Percentiles rank a stretch among this genome's conserved stretches.
phyloP scores from a whole-genome alignment of 2,113 vertebrate species.

The Vimba vimba region DNA sequence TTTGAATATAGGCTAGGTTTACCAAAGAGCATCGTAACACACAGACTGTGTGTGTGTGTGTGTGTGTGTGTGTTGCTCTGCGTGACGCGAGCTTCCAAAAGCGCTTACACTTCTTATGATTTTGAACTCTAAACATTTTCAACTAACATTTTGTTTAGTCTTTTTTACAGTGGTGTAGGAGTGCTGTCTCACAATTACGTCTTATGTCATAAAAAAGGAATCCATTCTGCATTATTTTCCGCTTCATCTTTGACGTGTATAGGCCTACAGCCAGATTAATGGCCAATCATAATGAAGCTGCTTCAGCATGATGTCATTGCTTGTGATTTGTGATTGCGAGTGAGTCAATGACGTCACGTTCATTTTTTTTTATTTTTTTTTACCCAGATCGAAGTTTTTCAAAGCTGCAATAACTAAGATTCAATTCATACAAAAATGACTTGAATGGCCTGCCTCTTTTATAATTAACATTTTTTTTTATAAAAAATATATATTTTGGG shows the following conservation, averaged over 20 bases:
- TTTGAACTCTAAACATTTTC: neutral
- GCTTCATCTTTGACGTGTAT: neutral
- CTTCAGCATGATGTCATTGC: conserved; percentile 22
- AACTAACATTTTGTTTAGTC: neutral
- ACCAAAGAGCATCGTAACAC: neutral
- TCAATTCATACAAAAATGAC: neutral
- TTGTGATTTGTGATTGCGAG: neutral
- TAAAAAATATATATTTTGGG: neutral
- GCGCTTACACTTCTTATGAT: neutral
- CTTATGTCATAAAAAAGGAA: neutral
- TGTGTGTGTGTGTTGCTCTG: neutral
- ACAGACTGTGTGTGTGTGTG: neutral
- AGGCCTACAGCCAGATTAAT: neutral
- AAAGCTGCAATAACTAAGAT: neutral
- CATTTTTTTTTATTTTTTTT: neutral
- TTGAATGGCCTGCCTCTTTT: neutral
- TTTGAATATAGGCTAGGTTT: neutral
- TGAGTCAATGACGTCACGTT: neutral
- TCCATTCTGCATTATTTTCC: neutral
- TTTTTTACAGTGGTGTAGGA: neutral
- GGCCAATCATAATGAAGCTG: conserved; percentile 4
- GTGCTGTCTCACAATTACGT: neutral
- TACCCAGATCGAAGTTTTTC: neutral
- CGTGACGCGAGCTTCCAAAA: neutral
- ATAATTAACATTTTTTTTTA: neutral